Percentiles rank a stretch among this genome's conserved stretches.
Conservation (phyloP, 92 coral and sea anemone species). For the Micromussa lordhowensis region DNA sequence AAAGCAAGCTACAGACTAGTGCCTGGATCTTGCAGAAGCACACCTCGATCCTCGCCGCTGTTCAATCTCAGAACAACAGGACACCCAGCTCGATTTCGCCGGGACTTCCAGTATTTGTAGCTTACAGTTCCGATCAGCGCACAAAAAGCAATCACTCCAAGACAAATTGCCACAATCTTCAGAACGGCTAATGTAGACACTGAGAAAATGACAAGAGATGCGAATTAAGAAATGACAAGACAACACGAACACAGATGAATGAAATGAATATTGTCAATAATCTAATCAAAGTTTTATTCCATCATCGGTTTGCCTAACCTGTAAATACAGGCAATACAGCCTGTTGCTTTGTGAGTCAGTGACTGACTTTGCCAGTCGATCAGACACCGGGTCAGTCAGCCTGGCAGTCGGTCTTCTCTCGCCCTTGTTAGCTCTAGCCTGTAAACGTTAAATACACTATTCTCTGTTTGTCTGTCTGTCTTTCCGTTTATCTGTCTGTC, state of each 20-base stretch:
- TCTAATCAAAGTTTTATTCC: too few relatives aligned
- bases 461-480: too few relatives aligned
- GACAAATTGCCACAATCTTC: conserved; percentile 4
- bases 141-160: not conserved
- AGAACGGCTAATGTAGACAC: conserved; percentile 1
- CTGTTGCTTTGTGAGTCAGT: too few relatives aligned
- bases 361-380: too few relatives aligned
- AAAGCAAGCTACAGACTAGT: not conserved
- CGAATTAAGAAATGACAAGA: not conserved
- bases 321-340: too few relatives aligned
- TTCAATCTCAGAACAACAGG: not conserved
- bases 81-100: not conserved
- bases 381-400: too few relatives aligned
- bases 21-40: not conserved
- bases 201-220: not conserved
- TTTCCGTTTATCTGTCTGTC: too few relatives aligned
- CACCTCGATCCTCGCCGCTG: not conserved
- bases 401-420: too few relatives aligned
- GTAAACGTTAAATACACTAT: too few relatives aligned
- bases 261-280: too few relatives aligned
- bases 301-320: too few relatives aligned
- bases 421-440: too few relatives aligned
- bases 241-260: not conserved
- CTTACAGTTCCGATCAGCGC: not conserved
- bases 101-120: conserved; percentile 6